Conservation (phyloP, 2,113 vertebrate species). For the Bolborhynchus lineola region DNA sequence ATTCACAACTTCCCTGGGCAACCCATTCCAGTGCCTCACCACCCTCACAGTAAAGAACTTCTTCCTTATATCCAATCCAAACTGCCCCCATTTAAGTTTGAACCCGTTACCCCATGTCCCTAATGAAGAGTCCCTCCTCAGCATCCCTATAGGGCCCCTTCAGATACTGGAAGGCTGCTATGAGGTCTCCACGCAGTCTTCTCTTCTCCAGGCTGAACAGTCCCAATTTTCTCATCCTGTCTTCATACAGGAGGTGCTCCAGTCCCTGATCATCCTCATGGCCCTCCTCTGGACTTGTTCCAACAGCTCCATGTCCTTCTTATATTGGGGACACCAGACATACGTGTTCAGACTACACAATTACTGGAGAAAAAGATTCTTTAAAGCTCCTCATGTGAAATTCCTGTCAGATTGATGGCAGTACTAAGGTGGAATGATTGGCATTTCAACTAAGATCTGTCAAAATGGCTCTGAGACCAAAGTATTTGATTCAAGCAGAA, state of each 20-base stretch:
- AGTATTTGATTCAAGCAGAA: not conserved
- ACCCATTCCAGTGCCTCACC: no score
- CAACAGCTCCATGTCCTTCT: not conserved
- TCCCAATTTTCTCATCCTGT: no score
- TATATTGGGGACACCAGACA: not conserved
- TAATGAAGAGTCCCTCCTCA: no score
- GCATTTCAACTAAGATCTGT: not conserved
- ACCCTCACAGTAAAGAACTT: no score
- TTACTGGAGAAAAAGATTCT: not conserved
- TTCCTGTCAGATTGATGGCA: not conserved
- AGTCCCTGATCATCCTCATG: not conserved
- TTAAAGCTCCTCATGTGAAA: not conserved
- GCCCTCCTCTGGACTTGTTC: not conserved
- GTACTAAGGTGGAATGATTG: not conserved
- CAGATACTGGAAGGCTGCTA: no score
- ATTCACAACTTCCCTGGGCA: no score
- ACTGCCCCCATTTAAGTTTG: no score
- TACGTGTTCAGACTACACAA: not conserved
- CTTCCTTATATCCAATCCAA: not conserved
- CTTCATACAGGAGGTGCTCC: not conserved
- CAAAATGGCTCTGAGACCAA: not conserved
- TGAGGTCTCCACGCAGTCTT: no score
- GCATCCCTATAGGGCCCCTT: no score
- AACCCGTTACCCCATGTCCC: no score
- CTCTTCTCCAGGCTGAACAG: no score